phyloP scores from a whole-genome alignment of 2,113 vertebrate species.

The Coturnix japonica region DNA sequence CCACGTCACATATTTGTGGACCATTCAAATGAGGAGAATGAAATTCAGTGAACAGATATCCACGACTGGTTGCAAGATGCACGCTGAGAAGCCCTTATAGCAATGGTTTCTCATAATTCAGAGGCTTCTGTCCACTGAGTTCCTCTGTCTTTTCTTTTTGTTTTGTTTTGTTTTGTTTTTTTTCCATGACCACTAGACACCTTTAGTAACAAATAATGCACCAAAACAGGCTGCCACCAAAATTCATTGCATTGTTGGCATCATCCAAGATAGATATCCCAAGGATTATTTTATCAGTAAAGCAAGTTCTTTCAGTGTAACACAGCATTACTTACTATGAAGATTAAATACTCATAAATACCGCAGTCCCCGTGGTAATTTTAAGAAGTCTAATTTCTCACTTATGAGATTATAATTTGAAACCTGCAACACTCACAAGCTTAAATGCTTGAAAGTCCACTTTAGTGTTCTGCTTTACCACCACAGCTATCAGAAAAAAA shows the following conservation, averaged over 20 bases:
- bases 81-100: no score
- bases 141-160: no score
- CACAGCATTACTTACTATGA: neutral
- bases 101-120: no score
- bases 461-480: neutral
- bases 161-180: no score
- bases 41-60: no score
- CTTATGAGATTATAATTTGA: neutral
- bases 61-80: no score
- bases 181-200: no score
- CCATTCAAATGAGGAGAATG: no score
- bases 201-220: no score
- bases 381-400: neutral
- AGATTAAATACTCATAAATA: neutral
- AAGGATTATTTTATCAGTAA: neutral
- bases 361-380: neutral
- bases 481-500: neutral
- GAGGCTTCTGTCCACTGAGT: no score
- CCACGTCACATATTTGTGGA: neutral
- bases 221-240: no score
- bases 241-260: no score
- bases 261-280: neutral
- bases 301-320: neutral
- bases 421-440: neutral
- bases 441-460: neutral